Evolutionary conservation across 2,113 vertebrate genomes (phyloP).

Genomic region (Mystacornis crossleyi): DNA sequence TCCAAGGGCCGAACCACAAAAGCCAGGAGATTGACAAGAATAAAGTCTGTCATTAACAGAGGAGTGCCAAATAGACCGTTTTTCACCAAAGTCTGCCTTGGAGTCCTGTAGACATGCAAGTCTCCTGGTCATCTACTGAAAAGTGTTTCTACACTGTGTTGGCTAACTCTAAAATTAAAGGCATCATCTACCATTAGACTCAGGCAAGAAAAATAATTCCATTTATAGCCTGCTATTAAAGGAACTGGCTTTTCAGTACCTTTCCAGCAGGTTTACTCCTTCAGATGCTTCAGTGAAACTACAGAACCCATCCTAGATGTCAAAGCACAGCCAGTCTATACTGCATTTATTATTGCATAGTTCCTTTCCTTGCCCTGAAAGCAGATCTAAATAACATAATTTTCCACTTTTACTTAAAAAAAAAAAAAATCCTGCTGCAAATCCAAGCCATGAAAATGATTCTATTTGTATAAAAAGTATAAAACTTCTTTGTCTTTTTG

Average conservation of each 20-base stretch:
- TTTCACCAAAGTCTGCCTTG: neutral
- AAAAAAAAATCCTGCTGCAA: neutral
- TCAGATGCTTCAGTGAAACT: neutral
- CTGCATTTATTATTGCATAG: neutral
- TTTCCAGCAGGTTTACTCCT: neutral
- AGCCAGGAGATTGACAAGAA: neutral
- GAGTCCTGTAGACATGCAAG: neutral
- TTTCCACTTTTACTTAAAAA: neutral
- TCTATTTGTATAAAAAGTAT: neutral
- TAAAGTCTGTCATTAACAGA: neutral
- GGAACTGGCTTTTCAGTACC: neutral
- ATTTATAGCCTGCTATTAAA: neutral
- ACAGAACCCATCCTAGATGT: neutral
- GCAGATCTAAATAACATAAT: neutral
- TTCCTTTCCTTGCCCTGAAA: neutral
- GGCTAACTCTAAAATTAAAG: neutral
- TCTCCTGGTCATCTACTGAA: neutral
- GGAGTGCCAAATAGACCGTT: neutral
- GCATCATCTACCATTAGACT: neutral
- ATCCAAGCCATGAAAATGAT: neutral
- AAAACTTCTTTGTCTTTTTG: neutral
- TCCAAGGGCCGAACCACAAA: neutral
- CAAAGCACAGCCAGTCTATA: neutral
- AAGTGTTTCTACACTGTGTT: neutral
- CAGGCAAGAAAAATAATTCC: neutral